Evolutionary conservation across 1,140 invertebrate species (phyloP).

Genomic region (Trachymyrmex cornetzi): DNA sequence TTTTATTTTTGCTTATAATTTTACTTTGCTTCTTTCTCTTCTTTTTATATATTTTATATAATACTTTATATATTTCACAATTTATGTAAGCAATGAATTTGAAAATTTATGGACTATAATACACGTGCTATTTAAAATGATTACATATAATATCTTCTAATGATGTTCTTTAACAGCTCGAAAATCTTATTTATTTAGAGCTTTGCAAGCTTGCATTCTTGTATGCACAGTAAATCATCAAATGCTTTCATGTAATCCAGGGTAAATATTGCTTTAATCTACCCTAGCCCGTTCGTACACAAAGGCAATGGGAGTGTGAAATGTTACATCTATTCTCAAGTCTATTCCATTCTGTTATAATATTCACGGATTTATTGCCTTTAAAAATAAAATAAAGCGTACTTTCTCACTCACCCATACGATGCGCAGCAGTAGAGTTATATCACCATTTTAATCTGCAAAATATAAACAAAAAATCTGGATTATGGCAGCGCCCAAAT

Average conservation of each 20-base stretch:
- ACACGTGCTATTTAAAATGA: neutral
- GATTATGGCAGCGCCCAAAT: neutral
- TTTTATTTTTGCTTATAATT: neutral
- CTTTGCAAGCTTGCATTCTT: neutral
- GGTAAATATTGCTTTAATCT: neutral
- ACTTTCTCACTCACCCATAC: neutral
- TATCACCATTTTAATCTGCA: neutral
- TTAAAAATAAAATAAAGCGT: neutral
- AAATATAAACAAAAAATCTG: neutral
- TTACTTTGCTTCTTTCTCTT: neutral
- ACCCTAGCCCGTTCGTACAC: neutral
- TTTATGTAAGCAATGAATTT: neutral
- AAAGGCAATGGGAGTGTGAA: neutral
- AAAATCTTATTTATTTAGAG: constrained; percentile 1
- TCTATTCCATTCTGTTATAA: neutral
- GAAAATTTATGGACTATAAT: neutral
- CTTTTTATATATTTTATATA: too few species aligned
- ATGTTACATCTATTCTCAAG: neutral
- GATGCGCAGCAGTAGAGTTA: neutral
- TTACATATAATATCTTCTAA: constrained; percentile 3
- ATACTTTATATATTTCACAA: neutral
- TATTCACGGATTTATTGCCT: neutral
- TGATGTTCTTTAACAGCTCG: neutral
- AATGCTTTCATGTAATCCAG: neutral
- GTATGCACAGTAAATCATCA: neutral